phyloP scores from a whole-genome alignment of 2,888 invertebrate species.

The Eupeodes luniger region DNA sequence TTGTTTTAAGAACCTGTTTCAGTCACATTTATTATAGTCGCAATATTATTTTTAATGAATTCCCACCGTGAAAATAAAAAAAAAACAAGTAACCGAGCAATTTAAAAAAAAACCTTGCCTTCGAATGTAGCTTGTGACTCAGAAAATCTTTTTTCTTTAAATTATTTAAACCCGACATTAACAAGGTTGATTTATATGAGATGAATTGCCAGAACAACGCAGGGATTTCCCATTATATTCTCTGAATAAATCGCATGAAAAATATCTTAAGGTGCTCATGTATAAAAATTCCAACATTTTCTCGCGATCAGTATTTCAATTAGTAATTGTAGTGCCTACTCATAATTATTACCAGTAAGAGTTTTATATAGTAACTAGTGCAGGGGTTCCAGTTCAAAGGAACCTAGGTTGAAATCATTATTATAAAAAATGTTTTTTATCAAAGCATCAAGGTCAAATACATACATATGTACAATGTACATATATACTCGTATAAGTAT shows the following conservation, averaged over 20 bases:
- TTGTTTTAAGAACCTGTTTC: slow-evolving; percentile 52
- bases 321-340: neutral
- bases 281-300: slow-evolving; percentile 23
- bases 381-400: slow-evolving; percentile 13
- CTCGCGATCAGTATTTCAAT: slow-evolving; percentile 14
- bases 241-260: slow-evolving; percentile 30
- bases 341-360: neutral
- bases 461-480: too few relatives aligned
- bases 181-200: slow-evolving; percentile 60
- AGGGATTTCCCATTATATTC: slow-evolving; percentile 53
- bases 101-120: slow-evolving; percentile 22
- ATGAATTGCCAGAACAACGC: slow-evolving; percentile 29
- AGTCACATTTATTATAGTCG: slow-evolving; percentile 47
- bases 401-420: neutral
- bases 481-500: neutral
- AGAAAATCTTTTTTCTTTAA: slow-evolving; percentile 13
- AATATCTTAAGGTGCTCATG: slow-evolving; percentile 1
- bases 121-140: slow-evolving; percentile 46
- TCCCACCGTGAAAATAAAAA: slow-evolving; percentile 50
- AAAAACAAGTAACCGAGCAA: slow-evolving; percentile 8
- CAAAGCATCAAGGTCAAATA: slow-evolving; percentile 23
- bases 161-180: slow-evolving; percentile 11
- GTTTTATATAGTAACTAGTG: neutral
- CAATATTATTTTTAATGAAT: slow-evolving; percentile 46
- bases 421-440: slow-evolving; percentile 8